phyloP scores from a whole-genome alignment of 2,888 invertebrate species.

The Parnassius smintheus region DNA sequence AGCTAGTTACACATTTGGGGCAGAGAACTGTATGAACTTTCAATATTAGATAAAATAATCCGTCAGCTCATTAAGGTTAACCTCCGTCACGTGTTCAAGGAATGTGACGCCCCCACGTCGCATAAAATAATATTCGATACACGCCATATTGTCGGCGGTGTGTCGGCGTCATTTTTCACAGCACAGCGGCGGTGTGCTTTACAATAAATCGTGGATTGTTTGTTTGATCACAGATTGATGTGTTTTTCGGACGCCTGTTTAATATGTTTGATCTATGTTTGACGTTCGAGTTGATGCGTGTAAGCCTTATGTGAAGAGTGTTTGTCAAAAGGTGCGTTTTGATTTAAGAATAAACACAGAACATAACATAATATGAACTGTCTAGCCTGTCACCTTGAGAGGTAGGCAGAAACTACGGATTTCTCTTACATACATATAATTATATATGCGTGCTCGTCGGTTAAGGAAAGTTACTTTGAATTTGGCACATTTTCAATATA shows the following conservation, averaged over 20 bases:
- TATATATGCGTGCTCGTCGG: too few relatives aligned
- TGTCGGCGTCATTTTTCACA: conserved; percentile 30
- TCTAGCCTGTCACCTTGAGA: too few relatives aligned
- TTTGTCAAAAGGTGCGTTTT: too few relatives aligned
- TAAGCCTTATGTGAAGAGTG: too few relatives aligned
- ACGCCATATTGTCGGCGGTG: conserved; percentile 16
- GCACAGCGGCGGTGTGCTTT: conserved; percentile 27
- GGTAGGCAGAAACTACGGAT: too few relatives aligned
- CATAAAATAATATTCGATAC: conserved; percentile 24
- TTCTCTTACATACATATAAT: too few relatives aligned
- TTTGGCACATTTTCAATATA: too few relatives aligned
- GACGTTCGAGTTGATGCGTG: not conserved
- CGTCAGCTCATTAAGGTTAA: conserved; percentile 33
- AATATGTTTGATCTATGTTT: conserved; percentile 20
- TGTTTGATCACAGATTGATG: conserved; percentile 21
- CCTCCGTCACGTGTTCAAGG: conserved; percentile 32
- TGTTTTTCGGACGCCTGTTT: conserved; percentile 22
- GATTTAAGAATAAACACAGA: too few relatives aligned
- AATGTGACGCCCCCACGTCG: conserved; percentile 26
- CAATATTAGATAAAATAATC: conserved; percentile 32
- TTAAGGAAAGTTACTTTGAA: too few relatives aligned
- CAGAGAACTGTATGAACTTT: conserved; percentile 21
- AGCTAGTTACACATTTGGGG: conserved; percentile 5
- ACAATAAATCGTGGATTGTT: conserved; percentile 26
- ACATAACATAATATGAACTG: too few relatives aligned